These are phyloP conservation scores for Polyergus mexicanus DNA, from an alignment of 1,140 invertebrate genomes.

Conservation along the genomic window DNA sequence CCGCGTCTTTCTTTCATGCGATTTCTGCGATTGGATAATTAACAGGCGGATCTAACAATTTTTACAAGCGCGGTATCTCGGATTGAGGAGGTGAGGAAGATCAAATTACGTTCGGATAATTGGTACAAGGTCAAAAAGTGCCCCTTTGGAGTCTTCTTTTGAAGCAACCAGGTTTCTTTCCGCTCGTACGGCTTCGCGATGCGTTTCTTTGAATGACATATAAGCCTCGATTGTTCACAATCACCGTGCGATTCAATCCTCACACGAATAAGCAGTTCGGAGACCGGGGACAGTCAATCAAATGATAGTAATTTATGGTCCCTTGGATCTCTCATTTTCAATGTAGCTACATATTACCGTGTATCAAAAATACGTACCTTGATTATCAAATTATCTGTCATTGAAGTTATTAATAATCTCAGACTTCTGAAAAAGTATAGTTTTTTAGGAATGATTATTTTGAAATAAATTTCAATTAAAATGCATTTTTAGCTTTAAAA, in stretches of 20 bases:
- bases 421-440: background rate
- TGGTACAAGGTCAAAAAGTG: background rate
- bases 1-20: background rate
- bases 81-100: slow-evolving; percentile 2
- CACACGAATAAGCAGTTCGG: slow-evolving; percentile 17
- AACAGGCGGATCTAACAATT: slow-evolving; percentile 23
- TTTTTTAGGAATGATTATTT: slow-evolving; percentile 1
- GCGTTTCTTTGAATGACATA: slow-evolving; percentile 51
- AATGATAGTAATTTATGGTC: background rate
- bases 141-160: slow-evolving; percentile 37
- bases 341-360: background rate
- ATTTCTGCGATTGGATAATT: slow-evolving; percentile 14
- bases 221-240: slow-evolving; percentile 52
- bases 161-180: slow-evolving; percentile 39
- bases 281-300: background rate
- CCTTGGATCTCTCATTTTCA: background rate
- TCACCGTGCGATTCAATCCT: background rate
- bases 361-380: background rate
- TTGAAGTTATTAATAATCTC: slow-evolving; percentile 30
- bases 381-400: background rate
- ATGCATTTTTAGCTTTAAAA: background rate
- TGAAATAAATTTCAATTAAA: background rate
- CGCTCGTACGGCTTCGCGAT: slow-evolving; percentile 24
- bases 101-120: slow-evolving; percentile 49
- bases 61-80: slow-evolving; percentile 24